Evolutionary conservation across 2,113 vertebrate species (phyloP).

Genomic region (Sapayoa aenigma): DNA sequence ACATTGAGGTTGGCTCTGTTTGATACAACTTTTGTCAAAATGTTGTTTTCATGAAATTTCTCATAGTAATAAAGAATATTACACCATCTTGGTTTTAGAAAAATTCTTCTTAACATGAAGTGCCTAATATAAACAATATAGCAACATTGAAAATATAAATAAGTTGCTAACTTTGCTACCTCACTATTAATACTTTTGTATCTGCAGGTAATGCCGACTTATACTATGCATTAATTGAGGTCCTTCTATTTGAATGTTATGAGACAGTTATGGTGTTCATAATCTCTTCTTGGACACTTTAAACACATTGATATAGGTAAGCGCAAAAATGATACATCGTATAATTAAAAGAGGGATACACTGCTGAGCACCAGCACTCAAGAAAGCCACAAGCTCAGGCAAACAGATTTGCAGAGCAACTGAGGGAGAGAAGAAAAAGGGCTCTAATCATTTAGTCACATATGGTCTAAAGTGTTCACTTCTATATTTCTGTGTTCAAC

Average conservation of each 20-base stretch:
- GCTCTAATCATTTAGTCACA: no score
- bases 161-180: neutral
- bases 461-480: fast-evolving
- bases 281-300: neutral
- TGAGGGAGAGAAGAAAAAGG: neutral
- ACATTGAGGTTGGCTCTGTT: neutral
- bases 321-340: neutral
- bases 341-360: neutral
- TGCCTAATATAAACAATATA: neutral
- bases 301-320: neutral
- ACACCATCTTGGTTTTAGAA: neutral
- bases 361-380: neutral
- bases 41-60: neutral
- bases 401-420: neutral
- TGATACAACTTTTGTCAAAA: neutral
- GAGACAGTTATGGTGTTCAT: fast-evolving
- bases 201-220: neutral
- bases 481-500: neutral
- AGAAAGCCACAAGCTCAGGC: neutral
- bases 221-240: neutral
- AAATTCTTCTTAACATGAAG: neutral
- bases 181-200: neutral
- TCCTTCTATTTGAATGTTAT: neutral
- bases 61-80: neutral
- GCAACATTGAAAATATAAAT: neutral